Conservation (phyloP, 2,113 vertebrate genomes). For the Micronycteris hirsuta region DNA sequence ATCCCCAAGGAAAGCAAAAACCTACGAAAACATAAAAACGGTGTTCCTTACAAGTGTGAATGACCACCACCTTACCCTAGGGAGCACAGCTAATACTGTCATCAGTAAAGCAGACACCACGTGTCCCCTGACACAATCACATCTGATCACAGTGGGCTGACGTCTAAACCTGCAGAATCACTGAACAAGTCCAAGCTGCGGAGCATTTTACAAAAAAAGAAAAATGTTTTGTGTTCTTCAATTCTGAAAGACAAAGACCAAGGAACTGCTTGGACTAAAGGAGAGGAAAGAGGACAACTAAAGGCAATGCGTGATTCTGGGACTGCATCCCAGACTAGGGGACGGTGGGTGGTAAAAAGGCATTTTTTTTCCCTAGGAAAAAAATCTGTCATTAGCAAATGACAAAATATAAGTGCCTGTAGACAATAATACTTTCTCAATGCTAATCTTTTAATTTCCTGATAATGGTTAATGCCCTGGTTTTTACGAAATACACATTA, state of each 20-base stretch:
- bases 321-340: neutral
- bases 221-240: neutral
- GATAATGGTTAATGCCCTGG: neutral
- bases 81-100: neutral
- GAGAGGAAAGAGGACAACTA: neutral
- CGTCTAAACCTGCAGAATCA: neutral
- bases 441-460: neutral
- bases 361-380: neutral
- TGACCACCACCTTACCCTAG: neutral
- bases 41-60: neutral
- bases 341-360: neutral
- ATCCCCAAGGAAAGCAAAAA: constrained; percentile 17
- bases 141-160: neutral
- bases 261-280: neutral
- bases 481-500: constrained; percentile 23
- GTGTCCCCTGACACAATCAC: neutral
- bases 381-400: constrained; percentile 16
- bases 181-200: neutral
- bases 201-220: neutral
- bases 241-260: neutral
- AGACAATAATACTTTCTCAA: neutral
- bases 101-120: neutral
- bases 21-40: neutral
- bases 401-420: neutral
- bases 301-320: neutral